A percentile compares a stretch with the other conserved stretches of the same genome.
These are phyloP conservation scores for Agrotis segetum DNA, from an alignment of 2,888 invertebrate genomes.

Conservation along the genomic window DNA sequence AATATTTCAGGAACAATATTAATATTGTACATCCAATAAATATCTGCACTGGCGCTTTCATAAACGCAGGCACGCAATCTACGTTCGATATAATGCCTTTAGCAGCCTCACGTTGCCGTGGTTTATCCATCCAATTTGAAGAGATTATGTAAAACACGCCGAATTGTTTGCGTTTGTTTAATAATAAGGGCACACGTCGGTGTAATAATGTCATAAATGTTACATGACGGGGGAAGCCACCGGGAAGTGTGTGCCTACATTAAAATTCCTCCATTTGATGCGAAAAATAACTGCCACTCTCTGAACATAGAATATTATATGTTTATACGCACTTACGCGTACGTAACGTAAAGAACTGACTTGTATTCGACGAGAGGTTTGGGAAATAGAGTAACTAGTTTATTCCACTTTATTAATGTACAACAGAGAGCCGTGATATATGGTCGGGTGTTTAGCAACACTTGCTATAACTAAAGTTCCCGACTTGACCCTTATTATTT, in stretches of 20 bases:
- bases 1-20: conserved; percentile 33
- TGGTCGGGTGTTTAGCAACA: conserved; percentile 35
- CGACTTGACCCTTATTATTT: conserved; percentile 62
- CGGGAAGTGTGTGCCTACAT: conserved; percentile 77
- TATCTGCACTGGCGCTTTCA: conserved; percentile 56
- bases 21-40: conserved; percentile 61
- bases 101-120: conserved; percentile 63
- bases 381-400: conserved; percentile 31
- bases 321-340: conserved; percentile 31
- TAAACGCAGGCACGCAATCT: conserved; percentile 59
- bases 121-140: conserved; percentile 79
- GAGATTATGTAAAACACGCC: conserved; percentile 82
- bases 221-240: conserved; percentile 74
- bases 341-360: conserved; percentile 18
- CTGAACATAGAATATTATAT: conserved; percentile 72
- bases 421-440: conserved; percentile 40
- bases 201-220: conserved; percentile 84
- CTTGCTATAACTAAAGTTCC: conserved; percentile 46
- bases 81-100: conserved; percentile 63
- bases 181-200: conserved; percentile 77
- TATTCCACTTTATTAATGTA: conserved; percentile 45
- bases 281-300: conserved; percentile 73
- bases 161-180: conserved; percentile 82
- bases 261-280: conserved; percentile 80
- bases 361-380: conserved; percentile 11